Conservation (phyloP, 2,113 vertebrate genomes). For the Rhodinocichla rosea region DNA sequence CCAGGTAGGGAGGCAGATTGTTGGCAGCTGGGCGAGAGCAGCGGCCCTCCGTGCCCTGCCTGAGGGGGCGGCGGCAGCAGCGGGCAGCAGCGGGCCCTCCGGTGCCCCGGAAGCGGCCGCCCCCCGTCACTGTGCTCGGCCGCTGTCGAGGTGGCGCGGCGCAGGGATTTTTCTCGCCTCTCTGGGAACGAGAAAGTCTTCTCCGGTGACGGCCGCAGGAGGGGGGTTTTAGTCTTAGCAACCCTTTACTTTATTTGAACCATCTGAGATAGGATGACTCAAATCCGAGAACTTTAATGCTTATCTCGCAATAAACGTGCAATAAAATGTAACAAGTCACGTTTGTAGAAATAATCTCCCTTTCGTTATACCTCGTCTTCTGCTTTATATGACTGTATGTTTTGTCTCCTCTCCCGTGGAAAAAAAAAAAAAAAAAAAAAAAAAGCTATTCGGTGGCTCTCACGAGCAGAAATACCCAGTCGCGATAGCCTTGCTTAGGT, state of each 20-base stretch:
- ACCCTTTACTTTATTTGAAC: neutral
- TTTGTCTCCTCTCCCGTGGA: neutral
- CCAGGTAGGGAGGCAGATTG: constrained; percentile 74
- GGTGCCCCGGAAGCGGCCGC: too few relatives aligned
- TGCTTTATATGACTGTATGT: neutral
- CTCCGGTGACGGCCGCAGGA: neutral
- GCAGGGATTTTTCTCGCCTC: neutral
- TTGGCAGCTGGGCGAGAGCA: too few relatives aligned
- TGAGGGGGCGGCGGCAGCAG: neutral
- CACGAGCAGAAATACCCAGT: accelerated
- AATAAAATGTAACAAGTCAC: neutral
- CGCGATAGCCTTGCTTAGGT: neutral
- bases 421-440: neutral
- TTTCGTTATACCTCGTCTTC: neutral
- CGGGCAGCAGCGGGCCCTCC: neutral
- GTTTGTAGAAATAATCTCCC: neutral
- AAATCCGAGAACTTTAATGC: neutral
- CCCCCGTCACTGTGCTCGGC: neutral
- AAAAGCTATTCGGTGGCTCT: neutral
- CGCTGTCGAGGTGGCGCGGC: too few relatives aligned
- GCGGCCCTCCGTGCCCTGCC: neutral
- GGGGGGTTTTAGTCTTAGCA: constrained; percentile 23
- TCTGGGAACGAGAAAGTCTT: neutral
- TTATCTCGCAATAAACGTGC: neutral
- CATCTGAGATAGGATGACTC: neutral